phyloP scores from a whole-genome alignment of 2,797 vertebrate genomes.

The Gastrophryne carolinensis region DNA sequence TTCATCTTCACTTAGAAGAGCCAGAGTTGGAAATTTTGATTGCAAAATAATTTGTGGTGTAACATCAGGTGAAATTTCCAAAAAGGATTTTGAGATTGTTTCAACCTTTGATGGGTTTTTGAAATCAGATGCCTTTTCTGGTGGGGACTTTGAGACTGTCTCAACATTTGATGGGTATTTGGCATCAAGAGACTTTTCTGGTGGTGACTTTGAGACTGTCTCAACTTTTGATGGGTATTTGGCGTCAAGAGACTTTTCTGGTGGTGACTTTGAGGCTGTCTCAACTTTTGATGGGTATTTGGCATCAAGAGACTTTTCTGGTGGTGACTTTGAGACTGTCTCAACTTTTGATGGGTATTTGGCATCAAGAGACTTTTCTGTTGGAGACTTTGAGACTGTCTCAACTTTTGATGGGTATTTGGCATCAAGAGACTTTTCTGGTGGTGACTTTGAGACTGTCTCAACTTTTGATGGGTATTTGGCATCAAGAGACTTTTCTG shows the following conservation, averaged over 20 bases:
- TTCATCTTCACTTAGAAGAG: not conserved
- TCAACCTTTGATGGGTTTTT: not conserved
- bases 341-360: not conserved
- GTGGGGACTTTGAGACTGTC: not conserved
- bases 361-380: not conserved
- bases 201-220: not conserved
- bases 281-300: not conserved
- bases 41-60: not conserved
- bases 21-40: not conserved
- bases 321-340: not conserved
- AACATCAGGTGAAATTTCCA: not conserved
- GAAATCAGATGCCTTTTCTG: too few species aligned
- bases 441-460: not conserved
- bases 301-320: not conserved
- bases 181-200: not conserved
- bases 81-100: not conserved
- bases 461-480: not conserved
- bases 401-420: not conserved
- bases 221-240: not conserved
- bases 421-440: not conserved
- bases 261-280: not conserved
- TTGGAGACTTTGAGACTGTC: not conserved
- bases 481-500: not conserved
- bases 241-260: not conserved
- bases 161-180: not conserved